Base-by-base conservation (phyloP, 2,888 invertebrate species). In the Clunio marinus region DNA sequence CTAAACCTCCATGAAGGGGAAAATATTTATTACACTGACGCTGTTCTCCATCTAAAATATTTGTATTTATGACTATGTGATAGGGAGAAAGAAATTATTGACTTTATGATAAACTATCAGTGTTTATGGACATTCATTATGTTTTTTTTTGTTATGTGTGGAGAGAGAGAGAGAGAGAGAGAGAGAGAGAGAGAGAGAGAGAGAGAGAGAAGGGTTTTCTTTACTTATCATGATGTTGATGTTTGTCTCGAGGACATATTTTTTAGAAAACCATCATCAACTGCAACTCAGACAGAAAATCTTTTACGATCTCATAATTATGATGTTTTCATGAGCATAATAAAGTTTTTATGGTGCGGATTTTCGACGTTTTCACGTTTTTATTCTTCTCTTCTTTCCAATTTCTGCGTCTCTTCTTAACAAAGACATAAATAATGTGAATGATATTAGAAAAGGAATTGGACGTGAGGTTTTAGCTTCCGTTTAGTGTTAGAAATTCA, bases 11-110 rank as follows among this genome's bases (percentile, higher is more conserved):
- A 66, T 22, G 28, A 24, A 65, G 15, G n/a, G 46, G 7, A 65
- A 41, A 46, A 51, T 66, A 22, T 51, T 66, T 66, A 66, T 66
- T 32, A 32, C 32, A 28, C 15, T 57, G n/a, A n/a, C n/a, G 51
- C 22, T 51, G 51, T 51, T 10, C 41, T 51, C n/a, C 51, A 22
- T 51, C 22, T 51, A 8, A 51, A 46, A 45, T 25, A 63, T 63
- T 63, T 46, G 55, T 66, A 66, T 66, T 66, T 66, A 66, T 66
- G 66, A 66, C 28, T 51, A 22, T 57, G 57, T 45, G 66, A 66
- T 66, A 66, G 66, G 32, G n/a, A n/a, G n/a, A n/a, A n/a, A 55
- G 32, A 55, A 66, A 45, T 66, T 66, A 66, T 66, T 66, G 66
- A 66, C 55, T 66, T 32, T 35, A 51, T 66, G 66, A 66, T 66